These are phyloP conservation scores for Pterocles orientalis DNA, from an alignment of 2,113 vertebrate genomes.

Conservation along the genomic window DNA sequence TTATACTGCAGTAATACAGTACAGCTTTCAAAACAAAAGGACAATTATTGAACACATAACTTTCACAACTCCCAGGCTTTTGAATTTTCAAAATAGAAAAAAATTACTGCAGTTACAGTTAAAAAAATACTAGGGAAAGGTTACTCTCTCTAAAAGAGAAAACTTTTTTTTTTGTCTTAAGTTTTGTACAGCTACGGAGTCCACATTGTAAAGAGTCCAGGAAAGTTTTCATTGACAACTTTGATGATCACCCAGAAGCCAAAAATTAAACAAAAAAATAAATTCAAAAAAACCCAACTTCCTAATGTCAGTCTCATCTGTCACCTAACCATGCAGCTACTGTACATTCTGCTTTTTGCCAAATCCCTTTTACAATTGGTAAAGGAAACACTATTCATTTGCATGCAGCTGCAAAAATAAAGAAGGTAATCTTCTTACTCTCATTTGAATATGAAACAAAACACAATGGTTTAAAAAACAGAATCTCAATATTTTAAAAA, in stretches of 20 bases:
- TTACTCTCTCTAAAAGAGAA: not conserved
- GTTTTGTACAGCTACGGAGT: not conserved
- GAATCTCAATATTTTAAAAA: not conserved
- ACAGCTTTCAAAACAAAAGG: not conserved
- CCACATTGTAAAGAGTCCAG: not conserved
- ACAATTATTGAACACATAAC: not conserved
- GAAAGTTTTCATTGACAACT: not conserved
- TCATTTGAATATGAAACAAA: constrained; percentile 7
- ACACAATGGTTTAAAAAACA: not conserved
- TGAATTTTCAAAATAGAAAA: not conserved
- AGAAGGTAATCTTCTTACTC: constrained; percentile 6
- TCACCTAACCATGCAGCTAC: not conserved
- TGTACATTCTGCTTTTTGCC: not conserved
- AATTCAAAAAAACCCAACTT: not conserved
- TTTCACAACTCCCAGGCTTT: not conserved
- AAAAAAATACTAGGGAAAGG: not conserved
- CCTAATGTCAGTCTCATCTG: not conserved
- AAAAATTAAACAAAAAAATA: not conserved
- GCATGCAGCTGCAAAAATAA: constrained; percentile 30
- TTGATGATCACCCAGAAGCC: not conserved
- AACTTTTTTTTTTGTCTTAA: rapidly evolving
- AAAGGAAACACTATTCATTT: constrained; percentile 10
- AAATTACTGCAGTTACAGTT: not conserved
- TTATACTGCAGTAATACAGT: not conserved
- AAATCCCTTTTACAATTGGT: not conserved